These are phyloP conservation scores for Capromys pilorides DNA, from an alignment of 2,797 vertebrate species.

Conservation along the genomic window DNA sequence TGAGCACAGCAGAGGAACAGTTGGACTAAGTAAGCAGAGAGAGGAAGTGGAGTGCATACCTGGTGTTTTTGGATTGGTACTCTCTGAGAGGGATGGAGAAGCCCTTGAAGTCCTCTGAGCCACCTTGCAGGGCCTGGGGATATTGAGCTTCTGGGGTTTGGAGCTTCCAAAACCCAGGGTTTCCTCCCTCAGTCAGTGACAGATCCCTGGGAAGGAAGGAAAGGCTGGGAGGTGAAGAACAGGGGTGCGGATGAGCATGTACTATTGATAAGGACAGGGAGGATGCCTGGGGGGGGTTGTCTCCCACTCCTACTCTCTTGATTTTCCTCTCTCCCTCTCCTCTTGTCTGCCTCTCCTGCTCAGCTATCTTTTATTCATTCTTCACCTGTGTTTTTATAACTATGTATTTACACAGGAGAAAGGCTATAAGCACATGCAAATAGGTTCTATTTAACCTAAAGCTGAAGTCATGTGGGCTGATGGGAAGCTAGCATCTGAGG, in stretches of 20 bases:
- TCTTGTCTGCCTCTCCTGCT: not conserved
- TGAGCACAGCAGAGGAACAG: too few species aligned
- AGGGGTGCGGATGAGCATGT: not conserved
- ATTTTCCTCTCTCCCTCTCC: too few species aligned
- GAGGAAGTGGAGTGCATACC: not conserved
- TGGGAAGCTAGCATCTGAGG: not conserved
- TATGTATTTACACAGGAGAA: not conserved
- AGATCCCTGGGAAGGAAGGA: too few species aligned
- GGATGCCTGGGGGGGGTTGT: not conserved
- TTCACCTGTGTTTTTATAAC: too few species aligned
- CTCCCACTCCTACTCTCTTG: too few species aligned
- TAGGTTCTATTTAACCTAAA: not conserved
- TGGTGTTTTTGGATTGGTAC: not conserved
- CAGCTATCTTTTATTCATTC: not conserved
- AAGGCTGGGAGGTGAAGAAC: not conserved
- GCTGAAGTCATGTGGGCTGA: too few species aligned
- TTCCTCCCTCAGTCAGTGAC: not conserved
- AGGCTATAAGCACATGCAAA: not conserved
- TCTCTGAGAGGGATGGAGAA: not conserved
- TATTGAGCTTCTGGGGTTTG: fast-evolving
- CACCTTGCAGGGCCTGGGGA: not conserved
- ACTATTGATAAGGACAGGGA: not conserved
- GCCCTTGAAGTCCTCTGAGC: not conserved
- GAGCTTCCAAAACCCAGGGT: not conserved
- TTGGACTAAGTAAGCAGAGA: not conserved